These are phyloP conservation scores for Pedionomus torquatus DNA, from an alignment of 2,113 vertebrate species.

Conservation along the genomic window DNA sequence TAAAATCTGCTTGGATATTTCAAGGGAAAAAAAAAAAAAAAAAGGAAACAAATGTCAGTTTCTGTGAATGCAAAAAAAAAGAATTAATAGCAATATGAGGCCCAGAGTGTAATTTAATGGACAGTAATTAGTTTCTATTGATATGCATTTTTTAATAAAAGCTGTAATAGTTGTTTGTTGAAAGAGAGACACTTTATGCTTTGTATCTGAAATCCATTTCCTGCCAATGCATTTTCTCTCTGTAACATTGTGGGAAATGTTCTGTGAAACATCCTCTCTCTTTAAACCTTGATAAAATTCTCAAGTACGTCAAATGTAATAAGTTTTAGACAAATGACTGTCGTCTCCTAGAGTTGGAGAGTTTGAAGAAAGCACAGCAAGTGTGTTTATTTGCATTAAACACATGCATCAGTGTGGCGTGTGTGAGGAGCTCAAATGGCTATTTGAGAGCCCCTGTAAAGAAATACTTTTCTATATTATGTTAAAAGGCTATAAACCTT, in stretches of 20 bases:
- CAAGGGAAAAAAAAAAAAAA: not conserved
- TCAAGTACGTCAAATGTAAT: slow-evolving; percentile 34
- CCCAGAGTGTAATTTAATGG: slow-evolving; percentile 13
- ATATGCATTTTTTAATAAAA: slow-evolving; percentile 24
- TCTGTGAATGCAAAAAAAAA: not conserved
- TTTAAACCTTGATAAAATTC: slow-evolving; percentile 54
- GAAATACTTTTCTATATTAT: slow-evolving; percentile 5
- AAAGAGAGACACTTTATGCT: slow-evolving; percentile 17
- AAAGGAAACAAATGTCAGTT: not conserved
- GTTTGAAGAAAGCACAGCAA: slow-evolving; percentile 39
- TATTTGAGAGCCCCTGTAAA: not conserved
- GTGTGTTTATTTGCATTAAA: slow-evolving; percentile 48
- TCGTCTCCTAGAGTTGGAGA: slow-evolving; percentile 33
- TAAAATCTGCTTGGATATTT: not conserved
- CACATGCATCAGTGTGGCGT: not conserved
- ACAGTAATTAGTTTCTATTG: slow-evolving; percentile 47
- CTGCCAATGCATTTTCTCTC: slow-evolving; percentile 21
- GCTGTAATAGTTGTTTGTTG: slow-evolving; percentile 8
- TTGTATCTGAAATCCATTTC: slow-evolving; percentile 43
- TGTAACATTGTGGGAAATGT: not conserved
- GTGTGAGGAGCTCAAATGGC: not conserved
- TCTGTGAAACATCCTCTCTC: slow-evolving; percentile 28
- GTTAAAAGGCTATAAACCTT: slow-evolving; percentile 57
- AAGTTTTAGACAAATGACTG: slow-evolving; percentile 53
- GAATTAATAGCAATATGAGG: not conserved